Evolutionary conservation across 2,888 invertebrate genomes (phyloP), one percentile per base, ranked within the genome.

Genomic region (Dasypogon diadema): DNA sequence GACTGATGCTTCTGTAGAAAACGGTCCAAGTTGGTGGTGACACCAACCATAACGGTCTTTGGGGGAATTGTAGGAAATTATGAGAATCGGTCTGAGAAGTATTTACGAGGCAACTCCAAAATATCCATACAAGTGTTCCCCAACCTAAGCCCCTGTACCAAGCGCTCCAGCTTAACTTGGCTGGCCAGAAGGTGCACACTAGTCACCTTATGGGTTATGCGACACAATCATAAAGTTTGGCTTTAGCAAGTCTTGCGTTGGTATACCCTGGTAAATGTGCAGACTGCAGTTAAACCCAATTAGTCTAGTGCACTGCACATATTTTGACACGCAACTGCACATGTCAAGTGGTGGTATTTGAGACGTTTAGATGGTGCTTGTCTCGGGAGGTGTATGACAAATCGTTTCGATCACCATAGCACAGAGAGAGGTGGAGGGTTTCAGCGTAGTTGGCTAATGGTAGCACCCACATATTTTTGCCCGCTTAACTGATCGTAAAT

Each of bases 321-420:
- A 70, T 70, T 70, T 70, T 70, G 70, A 70, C 70, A 70, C 70
- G 70, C 70, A 70, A 70, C 70, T 54, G 70, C 51, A 70, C 70
- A 70, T 46, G 70, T 70, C 70, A 70, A 70, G 70, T 54, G 54
- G 12, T 48, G 54, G 70, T 54, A 70, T 70, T 30, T 34, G 37
- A 54, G 54, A 14, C 16, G 51, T 51, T 65, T 24, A 34, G 21
- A 54, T 70, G 54, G 65, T 46, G 24, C 26, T 18, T 48, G 65
- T 68, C 65, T 24, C 26, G 30, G 70, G 30, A 54, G 51, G 65
- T 70, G 37, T 70, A 70, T 70, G 70, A 70, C 70, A 70, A 70
- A 70, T 70, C 51, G 21, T 46, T n/a, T 30, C 54, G 54, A 70
- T 70, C 70, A 30, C 18, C 21, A 37, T 34, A 30, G n/a, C n/a